phyloP scores from a whole-genome alignment of 2,888 invertebrate species.

The Epinotia brunnichana region DNA sequence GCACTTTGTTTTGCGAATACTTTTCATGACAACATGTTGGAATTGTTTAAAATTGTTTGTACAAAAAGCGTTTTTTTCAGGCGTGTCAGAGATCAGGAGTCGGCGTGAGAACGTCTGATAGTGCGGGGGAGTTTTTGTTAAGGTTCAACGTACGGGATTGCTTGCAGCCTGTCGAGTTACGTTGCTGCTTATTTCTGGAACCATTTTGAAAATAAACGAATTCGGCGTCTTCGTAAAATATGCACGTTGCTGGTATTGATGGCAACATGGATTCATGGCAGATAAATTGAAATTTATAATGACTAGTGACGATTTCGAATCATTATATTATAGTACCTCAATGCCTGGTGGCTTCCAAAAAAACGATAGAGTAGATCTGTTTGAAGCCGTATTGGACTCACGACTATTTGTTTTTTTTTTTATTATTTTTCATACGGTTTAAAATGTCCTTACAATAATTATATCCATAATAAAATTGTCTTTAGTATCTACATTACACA shows the following conservation, averaged over 20 bases:
- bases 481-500: neutral
- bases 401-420: neutral
- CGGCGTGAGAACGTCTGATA: conserved; percentile 78
- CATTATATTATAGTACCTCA: too few species aligned
- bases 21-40: conserved; percentile 26
- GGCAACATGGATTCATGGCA: neutral
- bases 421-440: too few species aligned
- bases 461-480: neutral
- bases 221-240: neutral
- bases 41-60: conserved; percentile 33
- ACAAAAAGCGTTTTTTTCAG: conserved; percentile 62
- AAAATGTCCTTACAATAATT: too few species aligned
- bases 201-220: neutral
- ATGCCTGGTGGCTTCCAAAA: too few species aligned
- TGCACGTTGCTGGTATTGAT: neutral
- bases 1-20: conserved; percentile 9
- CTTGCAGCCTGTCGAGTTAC: conserved; percentile 46
- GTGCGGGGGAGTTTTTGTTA: conserved; percentile 80
- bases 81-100: conserved; percentile 72
- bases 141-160: conserved; percentile 77
- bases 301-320: neutral
- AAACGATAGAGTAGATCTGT: neutral
- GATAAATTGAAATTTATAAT: too few species aligned
- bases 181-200: conserved; percentile 11
- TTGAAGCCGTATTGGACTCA: neutral